These are phyloP conservation scores for Thecocarcelia acutangulata DNA, from an alignment of 2,888 invertebrate species.

Conservation along the genomic window DNA sequence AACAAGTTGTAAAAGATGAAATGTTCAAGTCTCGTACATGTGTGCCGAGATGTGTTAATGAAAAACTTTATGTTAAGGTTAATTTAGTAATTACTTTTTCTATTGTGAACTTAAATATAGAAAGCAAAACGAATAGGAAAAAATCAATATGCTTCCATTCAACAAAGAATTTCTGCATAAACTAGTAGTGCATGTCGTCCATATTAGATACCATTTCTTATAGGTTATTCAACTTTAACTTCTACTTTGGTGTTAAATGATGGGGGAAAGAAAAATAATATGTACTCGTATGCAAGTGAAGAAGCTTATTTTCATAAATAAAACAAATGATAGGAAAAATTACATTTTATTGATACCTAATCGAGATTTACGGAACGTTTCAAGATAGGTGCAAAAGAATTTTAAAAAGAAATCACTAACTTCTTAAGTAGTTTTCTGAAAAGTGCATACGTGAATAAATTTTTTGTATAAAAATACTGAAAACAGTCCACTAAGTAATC, in stretches of 20 bases:
- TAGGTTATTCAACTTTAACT: conserved; percentile 54
- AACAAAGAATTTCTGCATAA: neutral
- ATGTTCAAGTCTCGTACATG: neutral
- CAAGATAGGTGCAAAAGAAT: too few relatives aligned
- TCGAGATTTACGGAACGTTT: too few relatives aligned
- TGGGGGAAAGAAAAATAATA: conserved; percentile 21
- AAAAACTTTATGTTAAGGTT: conserved; percentile 65
- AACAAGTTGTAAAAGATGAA: conserved; percentile 16
- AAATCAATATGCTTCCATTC: conserved; percentile 41
- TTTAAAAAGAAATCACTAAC: too few relatives aligned
- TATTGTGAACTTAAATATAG: conserved; percentile 22
- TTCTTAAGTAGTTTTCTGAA: too few relatives aligned
- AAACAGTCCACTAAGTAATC: too few relatives aligned
- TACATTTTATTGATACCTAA: too few relatives aligned
- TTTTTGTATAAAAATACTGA: too few relatives aligned
- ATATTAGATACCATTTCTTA: conserved; percentile 11
- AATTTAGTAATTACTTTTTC: conserved; percentile 65
- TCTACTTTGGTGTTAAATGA: neutral
- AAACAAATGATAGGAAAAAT: too few relatives aligned
- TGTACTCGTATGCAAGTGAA: conserved; percentile 30
- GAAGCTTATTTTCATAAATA: conserved; percentile 20
- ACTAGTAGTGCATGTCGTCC: conserved; percentile 8
- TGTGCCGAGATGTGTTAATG: conserved; percentile 59
- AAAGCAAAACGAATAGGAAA: conserved; percentile 9
- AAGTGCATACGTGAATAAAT: too few relatives aligned